phyloP scores from a whole-genome alignment of 2,113 vertebrate species.

The Miniopterus natalensis region DNA sequence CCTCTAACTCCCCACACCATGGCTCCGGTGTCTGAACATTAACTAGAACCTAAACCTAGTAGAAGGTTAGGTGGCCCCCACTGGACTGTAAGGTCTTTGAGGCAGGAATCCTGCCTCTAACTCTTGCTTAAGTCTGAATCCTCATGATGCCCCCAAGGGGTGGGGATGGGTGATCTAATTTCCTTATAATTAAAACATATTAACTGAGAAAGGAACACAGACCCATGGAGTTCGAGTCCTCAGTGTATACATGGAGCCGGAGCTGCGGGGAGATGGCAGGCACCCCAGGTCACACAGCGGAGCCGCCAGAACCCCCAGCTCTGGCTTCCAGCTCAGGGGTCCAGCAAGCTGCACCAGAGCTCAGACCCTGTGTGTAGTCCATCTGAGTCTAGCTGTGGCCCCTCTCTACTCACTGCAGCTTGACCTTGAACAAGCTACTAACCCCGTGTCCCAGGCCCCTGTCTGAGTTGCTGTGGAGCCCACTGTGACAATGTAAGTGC shows the following conservation, averaged over 20 bases:
- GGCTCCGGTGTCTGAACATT: neutral
- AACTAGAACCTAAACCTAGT: neutral
- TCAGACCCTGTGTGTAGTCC: neutral
- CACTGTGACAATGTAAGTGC: accelerated
- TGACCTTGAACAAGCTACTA: neutral
- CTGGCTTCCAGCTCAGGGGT: neutral
- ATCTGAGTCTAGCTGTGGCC: accelerated
- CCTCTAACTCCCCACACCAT: neutral
- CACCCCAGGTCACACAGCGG: neutral
- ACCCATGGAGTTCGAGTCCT: neutral
- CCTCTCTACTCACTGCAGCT: accelerated
- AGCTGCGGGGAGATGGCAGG: neutral
- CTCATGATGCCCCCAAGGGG: neutral
- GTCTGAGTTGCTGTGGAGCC: neutral
- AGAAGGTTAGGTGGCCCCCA: accelerated
- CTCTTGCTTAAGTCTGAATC: accelerated
- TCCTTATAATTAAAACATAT: neutral
- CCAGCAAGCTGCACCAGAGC: no score
- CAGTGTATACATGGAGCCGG: neutral
- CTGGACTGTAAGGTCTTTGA: neutral
- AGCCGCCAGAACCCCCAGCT: neutral
- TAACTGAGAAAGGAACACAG: neutral
- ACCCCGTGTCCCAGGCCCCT: accelerated
- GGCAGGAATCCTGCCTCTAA: neutral
- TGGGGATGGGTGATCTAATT: neutral